Conservation (phyloP, 2,797 vertebrate genomes). For the Artibeus lituratus region DNA sequence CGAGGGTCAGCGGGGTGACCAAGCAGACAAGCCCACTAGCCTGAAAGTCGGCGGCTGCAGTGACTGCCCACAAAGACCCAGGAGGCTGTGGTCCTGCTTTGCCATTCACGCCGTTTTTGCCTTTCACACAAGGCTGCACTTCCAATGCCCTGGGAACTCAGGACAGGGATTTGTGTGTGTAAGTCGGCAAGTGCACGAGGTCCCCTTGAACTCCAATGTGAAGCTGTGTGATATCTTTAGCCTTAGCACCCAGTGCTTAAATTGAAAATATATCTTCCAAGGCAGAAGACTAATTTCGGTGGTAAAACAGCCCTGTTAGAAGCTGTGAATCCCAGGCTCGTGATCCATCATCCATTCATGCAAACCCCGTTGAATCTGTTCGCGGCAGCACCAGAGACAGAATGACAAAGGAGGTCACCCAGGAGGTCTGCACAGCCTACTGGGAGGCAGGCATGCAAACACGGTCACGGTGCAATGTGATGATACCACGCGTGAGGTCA, state of each 20-base stretch:
- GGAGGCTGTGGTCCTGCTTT: background rate
- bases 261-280: background rate
- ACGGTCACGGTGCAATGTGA: background rate
- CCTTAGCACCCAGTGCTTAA: background rate
- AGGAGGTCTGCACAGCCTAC: background rate
- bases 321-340: background rate
- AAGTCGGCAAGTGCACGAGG: background rate
- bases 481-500: background rate
- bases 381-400: background rate
- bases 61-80: background rate
- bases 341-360: background rate
- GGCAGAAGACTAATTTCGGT: background rate
- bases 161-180: background rate
- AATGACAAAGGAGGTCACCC: background rate
- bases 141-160: background rate
- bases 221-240: background rate
- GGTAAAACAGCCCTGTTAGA: background rate
- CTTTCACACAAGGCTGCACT: background rate
- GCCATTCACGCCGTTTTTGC: background rate
- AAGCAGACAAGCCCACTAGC: background rate
- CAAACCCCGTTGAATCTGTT: background rate
- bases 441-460: background rate
- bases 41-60: background rate
- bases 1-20: background rate
- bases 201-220: background rate